These are phyloP conservation scores for Chaenocephalus aceratus DNA, from an alignment of 2,113 vertebrate species.

Conservation along the genomic window DNA sequence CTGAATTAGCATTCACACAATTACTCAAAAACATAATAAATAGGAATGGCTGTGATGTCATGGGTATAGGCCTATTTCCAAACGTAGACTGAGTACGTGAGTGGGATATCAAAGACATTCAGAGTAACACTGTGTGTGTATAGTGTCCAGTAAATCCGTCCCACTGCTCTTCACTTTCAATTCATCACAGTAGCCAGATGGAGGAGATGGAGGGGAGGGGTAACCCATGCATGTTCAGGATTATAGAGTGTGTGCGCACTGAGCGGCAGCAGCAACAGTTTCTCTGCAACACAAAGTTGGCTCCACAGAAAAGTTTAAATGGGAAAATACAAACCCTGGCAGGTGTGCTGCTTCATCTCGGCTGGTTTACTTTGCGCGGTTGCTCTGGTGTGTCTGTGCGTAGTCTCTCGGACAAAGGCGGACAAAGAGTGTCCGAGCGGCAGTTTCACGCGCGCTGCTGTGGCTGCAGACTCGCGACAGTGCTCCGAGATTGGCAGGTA, in stretches of 20 bases:
- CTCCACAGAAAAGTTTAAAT: slow-evolving; percentile 15
- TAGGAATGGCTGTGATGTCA: neutral
- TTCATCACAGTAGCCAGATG: neutral
- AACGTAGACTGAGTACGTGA: too few species aligned
- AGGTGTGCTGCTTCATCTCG: slow-evolving; percentile 43
- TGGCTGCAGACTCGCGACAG: slow-evolving; percentile 68
- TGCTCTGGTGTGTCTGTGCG: slow-evolving; percentile 43
- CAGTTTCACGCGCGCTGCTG: slow-evolving; percentile 66
- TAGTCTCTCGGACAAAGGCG: slow-evolving; percentile 1
- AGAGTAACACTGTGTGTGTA: too few species aligned
- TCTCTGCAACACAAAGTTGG: neutral
- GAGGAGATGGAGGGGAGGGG: slow-evolving; percentile 6
- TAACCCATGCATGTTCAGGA: slow-evolving; percentile 6
- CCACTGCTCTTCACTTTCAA: neutral
- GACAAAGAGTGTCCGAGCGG: slow-evolving; percentile 34
- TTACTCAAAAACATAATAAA: too few species aligned
- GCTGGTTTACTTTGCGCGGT: slow-evolving; percentile 12
- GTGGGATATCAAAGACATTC: neutral
- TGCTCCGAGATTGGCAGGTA: slow-evolving; percentile 80
- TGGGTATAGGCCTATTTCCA: neutral
- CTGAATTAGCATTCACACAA: too few species aligned
- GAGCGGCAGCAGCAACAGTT: slow-evolving; percentile 1
- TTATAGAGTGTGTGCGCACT: slow-evolving; percentile 1
- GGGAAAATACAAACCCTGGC: slow-evolving; percentile 51
- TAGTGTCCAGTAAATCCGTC: neutral